phyloP scores from a whole-genome alignment of 2,113 vertebrate species.

The Gobiocypris rarus region DNA sequence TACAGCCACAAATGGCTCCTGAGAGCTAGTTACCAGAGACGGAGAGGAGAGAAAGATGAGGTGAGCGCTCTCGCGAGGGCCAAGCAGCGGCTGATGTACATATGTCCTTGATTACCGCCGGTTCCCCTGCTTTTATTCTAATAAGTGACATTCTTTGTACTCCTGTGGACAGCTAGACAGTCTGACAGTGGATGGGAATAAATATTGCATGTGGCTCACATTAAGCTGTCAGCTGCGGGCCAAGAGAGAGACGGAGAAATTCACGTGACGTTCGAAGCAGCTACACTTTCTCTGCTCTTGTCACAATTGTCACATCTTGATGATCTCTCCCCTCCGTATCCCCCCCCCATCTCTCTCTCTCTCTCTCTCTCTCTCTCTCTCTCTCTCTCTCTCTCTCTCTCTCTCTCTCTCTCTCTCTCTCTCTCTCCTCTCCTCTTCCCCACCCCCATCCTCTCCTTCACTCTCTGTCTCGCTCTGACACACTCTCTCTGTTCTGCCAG shows the following conservation, averaged over 20 bases:
- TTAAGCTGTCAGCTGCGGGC: conserved; percentile 98
- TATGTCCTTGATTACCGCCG: conserved; percentile 99
- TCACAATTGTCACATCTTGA: conserved; percentile 96
- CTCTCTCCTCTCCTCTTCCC: too few species aligned
- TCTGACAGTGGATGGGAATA: conserved; percentile 99
- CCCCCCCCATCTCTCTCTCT: not conserved
- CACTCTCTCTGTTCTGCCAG: conserved; percentile 70
- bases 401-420: too few species aligned
- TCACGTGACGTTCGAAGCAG: conserved; percentile 88
- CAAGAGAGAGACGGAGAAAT: conserved; percentile 87
- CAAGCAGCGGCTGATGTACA: conserved; percentile 95
- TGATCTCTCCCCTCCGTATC: conserved; percentile 62
- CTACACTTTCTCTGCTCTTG: conserved; percentile 94
- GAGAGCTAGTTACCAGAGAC: conserved; percentile 96
- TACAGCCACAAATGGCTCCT: conserved; percentile 88
- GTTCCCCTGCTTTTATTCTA: conserved; percentile 99
- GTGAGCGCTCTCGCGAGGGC: conserved; percentile 85
- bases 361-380: not conserved
- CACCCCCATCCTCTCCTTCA: conserved; percentile 45
- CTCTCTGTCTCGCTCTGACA: conserved; percentile 43
- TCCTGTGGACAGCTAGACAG: conserved; percentile 98
- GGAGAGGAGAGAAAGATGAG: conserved; percentile 95
- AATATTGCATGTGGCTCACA: conserved; percentile 99
- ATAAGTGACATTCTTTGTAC: conserved; percentile 99
- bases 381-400: too few species aligned